Conservation (phyloP, 2,113 vertebrate species). For the Rhinolophus ferrumequinum region DNA sequence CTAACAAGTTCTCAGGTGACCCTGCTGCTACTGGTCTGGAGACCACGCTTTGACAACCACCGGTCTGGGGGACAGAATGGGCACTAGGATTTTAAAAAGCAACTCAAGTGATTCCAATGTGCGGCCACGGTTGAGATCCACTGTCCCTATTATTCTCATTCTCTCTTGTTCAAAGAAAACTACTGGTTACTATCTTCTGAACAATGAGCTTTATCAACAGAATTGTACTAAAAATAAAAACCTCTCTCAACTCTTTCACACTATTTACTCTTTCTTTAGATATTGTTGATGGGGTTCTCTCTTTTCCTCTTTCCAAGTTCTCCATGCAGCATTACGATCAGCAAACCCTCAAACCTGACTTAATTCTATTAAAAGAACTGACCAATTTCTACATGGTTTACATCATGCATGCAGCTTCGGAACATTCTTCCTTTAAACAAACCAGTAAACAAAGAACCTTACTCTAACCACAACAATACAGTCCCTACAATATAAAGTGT, state of each 20-base stretch:
- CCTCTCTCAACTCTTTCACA: constrained; percentile 26
- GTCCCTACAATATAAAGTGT: constrained; percentile 27
- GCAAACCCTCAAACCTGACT: constrained; percentile 26
- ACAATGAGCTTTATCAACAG: constrained; percentile 35
- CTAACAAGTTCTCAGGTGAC: constrained; percentile 2
- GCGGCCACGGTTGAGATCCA: neutral
- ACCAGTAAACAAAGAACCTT: constrained; percentile 29
- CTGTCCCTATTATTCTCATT: neutral
- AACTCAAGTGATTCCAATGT: neutral
- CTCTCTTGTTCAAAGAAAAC: constrained; percentile 1
- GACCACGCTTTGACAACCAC: constrained; percentile 28
- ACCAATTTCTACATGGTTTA: neutral
- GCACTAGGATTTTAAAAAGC: neutral
- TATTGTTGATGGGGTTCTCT: neutral
- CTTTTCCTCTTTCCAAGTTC: constrained; percentile 39
- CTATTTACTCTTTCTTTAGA: constrained; percentile 58
- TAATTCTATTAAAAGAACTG: constrained; percentile 17
- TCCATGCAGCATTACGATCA: neutral
- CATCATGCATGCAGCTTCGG: neutral
- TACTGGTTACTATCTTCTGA: constrained; percentile 16
- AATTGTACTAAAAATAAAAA: neutral
- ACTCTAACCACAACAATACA: neutral
- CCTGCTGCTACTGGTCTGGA: neutral
- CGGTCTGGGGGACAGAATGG: constrained; percentile 15
- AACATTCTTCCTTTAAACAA: constrained; percentile 26